These are phyloP conservation scores for Eristalinus sepulchralis DNA, from an alignment of 2,888 invertebrate species.

Conservation along the genomic window DNA sequence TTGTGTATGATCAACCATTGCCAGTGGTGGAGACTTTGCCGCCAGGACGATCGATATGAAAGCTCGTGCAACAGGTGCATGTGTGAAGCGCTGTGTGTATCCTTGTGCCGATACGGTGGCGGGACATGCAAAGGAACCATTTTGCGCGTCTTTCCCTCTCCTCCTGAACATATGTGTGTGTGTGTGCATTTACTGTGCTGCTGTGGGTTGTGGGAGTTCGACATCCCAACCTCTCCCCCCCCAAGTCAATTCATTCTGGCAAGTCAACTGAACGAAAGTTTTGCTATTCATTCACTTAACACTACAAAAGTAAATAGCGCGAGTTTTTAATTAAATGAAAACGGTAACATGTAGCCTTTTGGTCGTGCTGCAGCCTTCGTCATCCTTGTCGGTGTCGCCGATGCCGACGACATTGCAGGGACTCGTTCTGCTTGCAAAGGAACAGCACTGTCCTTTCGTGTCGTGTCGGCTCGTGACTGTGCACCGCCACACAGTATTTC, in stretches of 20 bases:
- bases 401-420: not conserved
- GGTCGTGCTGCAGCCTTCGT: slow-evolving; percentile 30
- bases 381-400: slow-evolving; percentile 14
- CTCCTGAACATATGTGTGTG: not conserved
- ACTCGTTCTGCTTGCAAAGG: not conserved
- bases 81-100: not conserved
- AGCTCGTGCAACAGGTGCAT: not conserved
- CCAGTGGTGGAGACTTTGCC: not conserved
- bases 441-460: slow-evolving; percentile 13
- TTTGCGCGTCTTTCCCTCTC: not conserved
- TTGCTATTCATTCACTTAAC: slow-evolving; percentile 63
- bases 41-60: not conserved
- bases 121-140: not conserved
- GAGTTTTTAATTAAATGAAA: slow-evolving; percentile 71
- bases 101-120: not conserved
- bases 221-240: too few relatives aligned
- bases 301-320: slow-evolving; percentile 68
- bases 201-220: too few relatives aligned
- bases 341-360: slow-evolving; percentile 60
- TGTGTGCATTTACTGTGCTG: not conserved
- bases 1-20: slow-evolving; percentile 34
- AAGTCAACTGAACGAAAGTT: slow-evolving; percentile 65
- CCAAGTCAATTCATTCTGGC: slow-evolving; percentile 59
- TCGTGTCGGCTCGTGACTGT: not conserved
- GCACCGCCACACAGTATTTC: slow-evolving; percentile 15